A percentile compares a stretch with the other conserved stretches of the same genome.
phyloP scores from a whole-genome alignment of 2,113 vertebrate genomes.

The Sula dactylatra region DNA sequence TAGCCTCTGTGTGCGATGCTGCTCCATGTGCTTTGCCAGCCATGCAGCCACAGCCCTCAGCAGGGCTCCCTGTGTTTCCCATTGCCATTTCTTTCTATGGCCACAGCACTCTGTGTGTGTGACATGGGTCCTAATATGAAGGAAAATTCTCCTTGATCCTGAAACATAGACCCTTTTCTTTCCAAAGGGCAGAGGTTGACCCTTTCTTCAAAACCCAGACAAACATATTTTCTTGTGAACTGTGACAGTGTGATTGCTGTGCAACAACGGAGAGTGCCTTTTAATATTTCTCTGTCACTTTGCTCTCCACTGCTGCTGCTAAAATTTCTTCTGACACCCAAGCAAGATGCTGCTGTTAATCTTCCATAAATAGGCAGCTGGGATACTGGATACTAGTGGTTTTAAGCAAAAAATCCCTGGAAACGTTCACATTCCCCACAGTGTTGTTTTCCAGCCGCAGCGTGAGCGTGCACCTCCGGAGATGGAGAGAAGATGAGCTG shows the following conservation, averaged over 20 bases:
- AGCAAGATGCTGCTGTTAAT: not conserved
- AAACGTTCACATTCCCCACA: accelerated
- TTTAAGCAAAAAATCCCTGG: not conserved
- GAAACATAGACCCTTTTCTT: not conserved
- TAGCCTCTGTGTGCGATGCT: accelerated
- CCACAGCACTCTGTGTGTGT: accelerated
- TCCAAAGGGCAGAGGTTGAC: not conserved
- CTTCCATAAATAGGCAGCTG: not conserved
- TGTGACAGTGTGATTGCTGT: not conserved
- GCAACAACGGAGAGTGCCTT: accelerated
- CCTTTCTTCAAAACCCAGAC: not conserved
- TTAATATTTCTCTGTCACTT: not conserved
- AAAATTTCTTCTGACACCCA: not conserved
- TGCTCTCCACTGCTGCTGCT: not conserved
- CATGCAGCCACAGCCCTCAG: accelerated
- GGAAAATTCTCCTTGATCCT: not conserved
- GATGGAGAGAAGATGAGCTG: not conserved
- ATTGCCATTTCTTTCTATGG: accelerated
- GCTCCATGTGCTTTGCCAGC: not conserved
- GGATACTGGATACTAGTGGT: not conserved
- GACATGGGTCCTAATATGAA: accelerated
- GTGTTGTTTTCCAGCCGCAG: not conserved
- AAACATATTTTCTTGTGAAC: not conserved
- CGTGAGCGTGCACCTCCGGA: not conserved
- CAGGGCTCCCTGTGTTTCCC: not conserved